A percentile compares a stretch with the other conserved stretches of the same genome.
phyloP scores from a whole-genome alignment of 2,888 invertebrate species.

The Gandaritis pyraliata region DNA sequence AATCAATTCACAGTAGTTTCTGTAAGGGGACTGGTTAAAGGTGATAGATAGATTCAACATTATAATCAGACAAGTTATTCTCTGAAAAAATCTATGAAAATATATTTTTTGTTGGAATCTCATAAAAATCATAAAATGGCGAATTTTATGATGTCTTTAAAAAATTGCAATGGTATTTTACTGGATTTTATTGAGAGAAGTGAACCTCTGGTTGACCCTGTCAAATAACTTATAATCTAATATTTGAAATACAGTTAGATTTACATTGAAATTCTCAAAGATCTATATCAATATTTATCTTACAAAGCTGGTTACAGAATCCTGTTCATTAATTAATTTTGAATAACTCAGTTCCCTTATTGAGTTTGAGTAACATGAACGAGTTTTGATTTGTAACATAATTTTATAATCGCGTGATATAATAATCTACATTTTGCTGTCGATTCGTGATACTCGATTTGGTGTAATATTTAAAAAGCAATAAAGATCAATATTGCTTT shows the following conservation, averaged over 20 bases:
- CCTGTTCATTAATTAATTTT: constrained; percentile 8
- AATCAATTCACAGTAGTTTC: too few relatives aligned
- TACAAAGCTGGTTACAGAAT: not conserved
- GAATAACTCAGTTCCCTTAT: constrained; percentile 5
- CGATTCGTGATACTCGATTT: too few relatives aligned
- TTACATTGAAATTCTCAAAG: constrained; percentile 5
- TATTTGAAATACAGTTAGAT: not conserved
- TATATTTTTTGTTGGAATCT: too few relatives aligned
- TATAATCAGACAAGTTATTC: not conserved
- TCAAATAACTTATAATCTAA: not conserved
- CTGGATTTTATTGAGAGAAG: too few relatives aligned
- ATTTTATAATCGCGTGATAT: too few relatives aligned
- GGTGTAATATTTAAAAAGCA: too few relatives aligned
- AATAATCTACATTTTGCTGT: too few relatives aligned
- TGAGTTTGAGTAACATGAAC: not conserved
- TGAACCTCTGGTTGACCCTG: not conserved
- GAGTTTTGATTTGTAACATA: not conserved
- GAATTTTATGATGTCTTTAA: too few relatives aligned
- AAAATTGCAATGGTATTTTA: too few relatives aligned
- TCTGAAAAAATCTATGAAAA: too few relatives aligned
- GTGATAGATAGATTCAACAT: not conserved
- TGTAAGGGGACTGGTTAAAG: not conserved
- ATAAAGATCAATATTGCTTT: too few relatives aligned
- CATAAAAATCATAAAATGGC: too few relatives aligned
- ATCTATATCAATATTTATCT: constrained; percentile 8